A percentile compares a stretch with the other conserved stretches of the same genome.
Conservation (phyloP, 92 coral and sea anemone species). For the Montipora capitata region DNA sequence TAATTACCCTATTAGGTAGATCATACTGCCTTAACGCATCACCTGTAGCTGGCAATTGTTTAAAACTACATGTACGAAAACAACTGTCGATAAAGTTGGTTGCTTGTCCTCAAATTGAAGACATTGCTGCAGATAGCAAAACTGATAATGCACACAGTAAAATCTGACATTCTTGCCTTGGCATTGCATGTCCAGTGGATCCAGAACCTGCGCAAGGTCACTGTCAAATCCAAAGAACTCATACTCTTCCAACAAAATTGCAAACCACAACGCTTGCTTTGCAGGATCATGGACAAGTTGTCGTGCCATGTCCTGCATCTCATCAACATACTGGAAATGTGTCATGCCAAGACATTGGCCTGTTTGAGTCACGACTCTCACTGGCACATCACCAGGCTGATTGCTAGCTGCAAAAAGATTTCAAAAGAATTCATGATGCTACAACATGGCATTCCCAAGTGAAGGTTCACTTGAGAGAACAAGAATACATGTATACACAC, state of each 20-base stretch:
- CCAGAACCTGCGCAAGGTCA: conserved; percentile 10
- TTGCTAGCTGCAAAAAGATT: background rate
- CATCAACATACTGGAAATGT: conserved; percentile 30
- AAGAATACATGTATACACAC: too few relatives aligned
- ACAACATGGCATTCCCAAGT: too few relatives aligned
- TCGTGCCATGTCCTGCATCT: conserved; percentile 11
- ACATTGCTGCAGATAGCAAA: too few relatives aligned
- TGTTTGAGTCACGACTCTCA: background rate
- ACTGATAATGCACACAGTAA: background rate
- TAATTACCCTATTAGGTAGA: too few relatives aligned
- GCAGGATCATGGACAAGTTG: conserved; percentile 27
- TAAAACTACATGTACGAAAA: too few relatives aligned
- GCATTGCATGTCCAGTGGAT: background rate
- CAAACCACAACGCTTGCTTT: background rate
- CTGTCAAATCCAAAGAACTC: conserved; percentile 12
- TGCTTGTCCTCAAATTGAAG: too few relatives aligned
- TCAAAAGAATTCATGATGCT: background rate
- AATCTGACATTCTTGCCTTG: conserved; percentile 9
- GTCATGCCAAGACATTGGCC: conserved; percentile 38
- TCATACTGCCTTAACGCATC: too few relatives aligned
- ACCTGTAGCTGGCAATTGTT: too few relatives aligned
- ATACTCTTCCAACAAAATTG: conserved; percentile 28
- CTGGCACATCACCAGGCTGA: conserved; percentile 33
- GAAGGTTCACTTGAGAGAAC: too few relatives aligned
- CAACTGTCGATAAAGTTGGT: too few relatives aligned